phyloP scores from a whole-genome alignment of 2,113 vertebrate species.

The Cyanoderma ruficeps region DNA sequence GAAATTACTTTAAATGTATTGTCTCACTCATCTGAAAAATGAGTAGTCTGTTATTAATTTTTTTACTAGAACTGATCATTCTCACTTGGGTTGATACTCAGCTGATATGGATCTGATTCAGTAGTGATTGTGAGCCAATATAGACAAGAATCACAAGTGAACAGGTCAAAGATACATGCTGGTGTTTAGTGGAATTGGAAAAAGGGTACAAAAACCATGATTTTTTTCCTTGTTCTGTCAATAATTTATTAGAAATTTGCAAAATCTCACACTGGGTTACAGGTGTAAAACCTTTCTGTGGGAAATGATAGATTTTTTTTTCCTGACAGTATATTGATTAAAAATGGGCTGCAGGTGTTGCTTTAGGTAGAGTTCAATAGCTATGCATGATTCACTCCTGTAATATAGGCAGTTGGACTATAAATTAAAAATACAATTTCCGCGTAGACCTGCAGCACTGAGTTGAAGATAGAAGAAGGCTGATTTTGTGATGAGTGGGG shows the following conservation, averaged over 20 bases:
- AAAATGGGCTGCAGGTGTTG: neutral
- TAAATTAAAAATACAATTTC: neutral
- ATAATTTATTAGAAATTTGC: neutral
- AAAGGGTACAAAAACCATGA: neutral
- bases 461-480: neutral
- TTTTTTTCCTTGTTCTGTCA: neutral
- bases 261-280: neutral
- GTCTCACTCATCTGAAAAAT: neutral
- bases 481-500: neutral
- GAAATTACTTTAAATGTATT: neutral
- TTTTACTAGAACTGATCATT: neutral
- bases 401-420: neutral
- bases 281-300: neutral
- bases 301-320: neutral
- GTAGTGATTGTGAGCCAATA: neutral
- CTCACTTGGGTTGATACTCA: neutral
- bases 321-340: neutral
- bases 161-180: neutral
- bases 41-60: neutral
- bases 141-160: neutral
- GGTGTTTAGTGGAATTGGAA: neutral
- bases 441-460: accelerated
- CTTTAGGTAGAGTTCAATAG: neutral
- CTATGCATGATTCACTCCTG: neutral
- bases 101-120: neutral